Percentiles rank a stretch among this genome's conserved stretches.
phyloP scores from a whole-genome alignment of 2,888 invertebrate species.

The Hetaerina titia region DNA sequence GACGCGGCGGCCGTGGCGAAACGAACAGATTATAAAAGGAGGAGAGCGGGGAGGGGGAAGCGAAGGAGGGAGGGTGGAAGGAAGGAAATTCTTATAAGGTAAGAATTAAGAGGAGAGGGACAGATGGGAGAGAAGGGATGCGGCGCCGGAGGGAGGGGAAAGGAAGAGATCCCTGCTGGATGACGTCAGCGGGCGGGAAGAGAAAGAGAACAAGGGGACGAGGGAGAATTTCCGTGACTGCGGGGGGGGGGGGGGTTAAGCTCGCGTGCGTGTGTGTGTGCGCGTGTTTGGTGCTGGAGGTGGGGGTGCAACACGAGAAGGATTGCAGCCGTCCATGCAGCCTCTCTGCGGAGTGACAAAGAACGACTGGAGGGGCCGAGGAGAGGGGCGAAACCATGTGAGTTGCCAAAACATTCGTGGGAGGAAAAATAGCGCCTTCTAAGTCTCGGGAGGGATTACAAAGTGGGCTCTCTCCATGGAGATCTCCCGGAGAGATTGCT shows the following conservation, averaged over 20 bases:
- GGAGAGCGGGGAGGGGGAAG: not conserved
- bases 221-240: not conserved
- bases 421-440: not conserved
- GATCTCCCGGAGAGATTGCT: not conserved
- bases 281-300: too few relatives aligned
- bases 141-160: not conserved
- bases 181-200: constrained; percentile 1
- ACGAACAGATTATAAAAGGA: constrained; percentile 13
- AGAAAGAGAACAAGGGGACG: not conserved
- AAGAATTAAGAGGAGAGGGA: constrained; percentile 14
- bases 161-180: not conserved
- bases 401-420: not conserved
- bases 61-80: not conserved
- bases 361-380: not conserved
- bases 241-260: not conserved
- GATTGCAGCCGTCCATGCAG: constrained; percentile 14
- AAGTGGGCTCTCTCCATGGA: not conserved
- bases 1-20: not conserved
- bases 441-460: not conserved
- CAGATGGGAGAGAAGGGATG: not conserved
- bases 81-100: constrained; percentile 41
- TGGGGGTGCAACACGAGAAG: not conserved
- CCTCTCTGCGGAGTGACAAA: not conserved
- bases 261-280: too few relatives aligned
- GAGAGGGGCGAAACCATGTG: not conserved